Conservation (phyloP, 2,113 vertebrate species). For the Python bivittatus region DNA sequence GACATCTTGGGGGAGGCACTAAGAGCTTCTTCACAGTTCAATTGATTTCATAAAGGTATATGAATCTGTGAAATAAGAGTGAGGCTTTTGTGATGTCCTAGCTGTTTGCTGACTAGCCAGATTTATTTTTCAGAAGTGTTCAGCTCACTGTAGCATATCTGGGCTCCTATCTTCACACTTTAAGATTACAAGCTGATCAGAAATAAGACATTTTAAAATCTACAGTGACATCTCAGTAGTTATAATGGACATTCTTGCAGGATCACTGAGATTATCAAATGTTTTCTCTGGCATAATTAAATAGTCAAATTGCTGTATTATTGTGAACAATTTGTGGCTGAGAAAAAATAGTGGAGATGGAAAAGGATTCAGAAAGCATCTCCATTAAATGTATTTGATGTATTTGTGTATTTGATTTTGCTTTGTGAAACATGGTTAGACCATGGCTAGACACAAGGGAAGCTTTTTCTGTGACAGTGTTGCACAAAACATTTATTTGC, state of each 20-base stretch:
- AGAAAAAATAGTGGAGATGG: not conserved
- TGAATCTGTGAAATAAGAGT: not conserved
- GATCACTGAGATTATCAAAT: not conserved
- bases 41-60: constrained; percentile 11
- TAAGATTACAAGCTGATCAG: not conserved
- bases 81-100: not conserved
- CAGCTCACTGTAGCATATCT: not conserved
- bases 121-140: constrained; percentile 10
- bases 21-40: not conserved
- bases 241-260: not conserved
- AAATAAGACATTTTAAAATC: constrained; percentile 6
- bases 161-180: not conserved
- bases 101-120: not conserved
- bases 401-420: not conserved
- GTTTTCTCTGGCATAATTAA: not conserved
- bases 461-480: not conserved
- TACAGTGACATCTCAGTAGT: not conserved
- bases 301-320: not conserved
- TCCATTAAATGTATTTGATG: not conserved
- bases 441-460: not conserved
- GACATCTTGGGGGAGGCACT: not conserved
- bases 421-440: not conserved
- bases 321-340: not conserved
- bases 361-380: not conserved
- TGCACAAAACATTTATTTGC: not conserved